Conservation (phyloP, 2,888 invertebrate species). For the Ommatoiulus sabulosus region DNA sequence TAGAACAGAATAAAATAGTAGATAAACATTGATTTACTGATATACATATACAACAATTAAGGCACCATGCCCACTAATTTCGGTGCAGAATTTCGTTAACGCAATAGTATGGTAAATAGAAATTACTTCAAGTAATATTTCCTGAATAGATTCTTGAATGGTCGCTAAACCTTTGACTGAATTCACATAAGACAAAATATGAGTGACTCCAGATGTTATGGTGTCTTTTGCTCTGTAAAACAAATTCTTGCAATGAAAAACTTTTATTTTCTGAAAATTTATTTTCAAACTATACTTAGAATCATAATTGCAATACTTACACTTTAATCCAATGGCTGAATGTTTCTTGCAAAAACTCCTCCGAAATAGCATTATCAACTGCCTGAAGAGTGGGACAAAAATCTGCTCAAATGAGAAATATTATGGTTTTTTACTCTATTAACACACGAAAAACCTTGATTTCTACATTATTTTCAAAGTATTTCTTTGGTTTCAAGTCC, state of each 20-base stretch:
- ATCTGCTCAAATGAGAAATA: not conserved
- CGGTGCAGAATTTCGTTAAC: no score
- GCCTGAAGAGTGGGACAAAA: slow-evolving; percentile 42
- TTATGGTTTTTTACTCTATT: not conserved
- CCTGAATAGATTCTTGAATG: slow-evolving; percentile 53
- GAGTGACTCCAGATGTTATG: slow-evolving; percentile 35
- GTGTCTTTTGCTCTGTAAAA: slow-evolving; percentile 38
- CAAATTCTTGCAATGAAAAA: not conserved
- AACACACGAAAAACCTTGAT: no score
- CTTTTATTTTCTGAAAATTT: not conserved
- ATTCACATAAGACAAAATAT: slow-evolving; percentile 53
- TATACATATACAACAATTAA: no score
- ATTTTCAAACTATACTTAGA: not conserved
- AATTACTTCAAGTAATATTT: slow-evolving; percentile 45
- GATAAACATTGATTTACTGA: no score
- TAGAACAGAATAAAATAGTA: no score
- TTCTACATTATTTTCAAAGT: no score
- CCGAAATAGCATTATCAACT: slow-evolving; percentile 3
- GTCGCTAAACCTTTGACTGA: slow-evolving; percentile 44
- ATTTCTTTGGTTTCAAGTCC: no score
- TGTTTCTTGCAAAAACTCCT: slow-evolving; percentile 52
- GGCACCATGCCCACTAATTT: no score
- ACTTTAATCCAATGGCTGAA: slow-evolving; percentile 51
- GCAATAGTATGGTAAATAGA: no score
- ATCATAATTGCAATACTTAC: not conserved